These are phyloP conservation scores for Gymnorhina tibicen DNA, from an alignment of 2,113 vertebrate genomes.

Conservation along the genomic window DNA sequence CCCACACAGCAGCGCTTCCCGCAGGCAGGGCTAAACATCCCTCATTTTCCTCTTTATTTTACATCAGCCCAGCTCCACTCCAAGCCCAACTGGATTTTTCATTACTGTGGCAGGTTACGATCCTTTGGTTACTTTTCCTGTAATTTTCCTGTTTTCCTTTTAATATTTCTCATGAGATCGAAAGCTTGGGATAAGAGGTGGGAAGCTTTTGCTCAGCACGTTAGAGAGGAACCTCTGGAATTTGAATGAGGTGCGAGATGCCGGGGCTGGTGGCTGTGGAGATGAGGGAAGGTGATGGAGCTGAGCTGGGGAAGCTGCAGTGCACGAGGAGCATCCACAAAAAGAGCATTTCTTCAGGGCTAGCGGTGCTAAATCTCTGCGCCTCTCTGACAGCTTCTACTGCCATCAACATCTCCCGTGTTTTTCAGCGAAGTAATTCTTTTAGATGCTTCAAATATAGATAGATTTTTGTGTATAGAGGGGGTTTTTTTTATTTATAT, in stretches of 20 bases:
- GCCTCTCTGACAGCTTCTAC: neutral
- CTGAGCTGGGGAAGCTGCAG: neutral
- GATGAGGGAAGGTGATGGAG: neutral
- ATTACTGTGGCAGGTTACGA: neutral
- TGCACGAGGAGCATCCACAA: neutral
- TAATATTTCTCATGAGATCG: conserved; percentile 37
- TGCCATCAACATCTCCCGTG: neutral
- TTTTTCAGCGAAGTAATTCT: neutral
- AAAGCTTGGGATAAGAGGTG: neutral
- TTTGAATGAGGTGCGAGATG: conserved; percentile 28
- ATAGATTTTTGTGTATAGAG: neutral
- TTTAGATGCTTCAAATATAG: neutral
- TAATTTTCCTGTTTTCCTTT: conserved; percentile 52
- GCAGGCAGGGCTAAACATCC: neutral
- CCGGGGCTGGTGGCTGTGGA: neutral
- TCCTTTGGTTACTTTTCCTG: conserved; percentile 29
- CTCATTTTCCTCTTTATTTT: neutral
- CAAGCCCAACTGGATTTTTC: conserved; percentile 15
- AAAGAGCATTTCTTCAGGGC: neutral
- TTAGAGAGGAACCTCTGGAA: neutral
- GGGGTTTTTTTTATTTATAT: neutral
- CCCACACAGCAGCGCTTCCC: neutral
- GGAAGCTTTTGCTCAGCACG: neutral
- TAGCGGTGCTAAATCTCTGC: conserved; percentile 4
- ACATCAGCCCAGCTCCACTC: neutral